phyloP scores from a whole-genome alignment of 2,797 vertebrate genomes.

The Galago senegalensis region DNA sequence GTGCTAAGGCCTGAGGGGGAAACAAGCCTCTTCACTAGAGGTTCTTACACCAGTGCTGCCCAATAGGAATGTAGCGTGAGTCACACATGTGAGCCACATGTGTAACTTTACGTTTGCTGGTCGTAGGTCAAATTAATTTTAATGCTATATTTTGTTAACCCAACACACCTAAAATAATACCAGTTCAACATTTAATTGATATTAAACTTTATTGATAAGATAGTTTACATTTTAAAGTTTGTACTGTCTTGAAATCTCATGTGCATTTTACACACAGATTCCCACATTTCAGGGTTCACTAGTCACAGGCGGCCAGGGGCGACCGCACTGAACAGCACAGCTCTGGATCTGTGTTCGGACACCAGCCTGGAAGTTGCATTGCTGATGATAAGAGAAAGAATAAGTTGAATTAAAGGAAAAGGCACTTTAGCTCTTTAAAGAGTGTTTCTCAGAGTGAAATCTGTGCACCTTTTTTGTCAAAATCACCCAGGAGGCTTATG shows the following conservation, averaged over 20 bases:
- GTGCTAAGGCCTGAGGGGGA: background rate
- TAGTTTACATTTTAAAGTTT: slow-evolving; percentile 14
- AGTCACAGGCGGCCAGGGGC: background rate
- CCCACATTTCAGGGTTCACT: background rate
- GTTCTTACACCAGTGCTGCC: background rate
- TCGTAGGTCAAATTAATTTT: slow-evolving; percentile 8
- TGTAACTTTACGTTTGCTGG: background rate
- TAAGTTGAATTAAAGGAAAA: slow-evolving; percentile 10
- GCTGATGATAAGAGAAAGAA: background rate
- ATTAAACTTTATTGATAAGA: slow-evolving; percentile 16
- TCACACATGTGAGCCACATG: background rate
- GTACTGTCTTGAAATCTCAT: background rate
- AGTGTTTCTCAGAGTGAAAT: background rate
- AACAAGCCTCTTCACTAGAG: background rate
- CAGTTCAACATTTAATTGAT: slow-evolving; percentile 33
- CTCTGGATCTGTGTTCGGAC: background rate
- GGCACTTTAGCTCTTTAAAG: background rate
- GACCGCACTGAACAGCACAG: background rate
- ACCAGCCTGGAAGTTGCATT: background rate
- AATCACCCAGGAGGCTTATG: background rate
- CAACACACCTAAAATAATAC: background rate
- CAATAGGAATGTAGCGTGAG: background rate
- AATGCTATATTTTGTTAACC: slow-evolving; percentile 13
- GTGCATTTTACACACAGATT: background rate
- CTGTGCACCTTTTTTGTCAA: background rate